phyloP scores from a whole-genome alignment of 2,797 vertebrate species.

The Coreius guichenoti region DNA sequence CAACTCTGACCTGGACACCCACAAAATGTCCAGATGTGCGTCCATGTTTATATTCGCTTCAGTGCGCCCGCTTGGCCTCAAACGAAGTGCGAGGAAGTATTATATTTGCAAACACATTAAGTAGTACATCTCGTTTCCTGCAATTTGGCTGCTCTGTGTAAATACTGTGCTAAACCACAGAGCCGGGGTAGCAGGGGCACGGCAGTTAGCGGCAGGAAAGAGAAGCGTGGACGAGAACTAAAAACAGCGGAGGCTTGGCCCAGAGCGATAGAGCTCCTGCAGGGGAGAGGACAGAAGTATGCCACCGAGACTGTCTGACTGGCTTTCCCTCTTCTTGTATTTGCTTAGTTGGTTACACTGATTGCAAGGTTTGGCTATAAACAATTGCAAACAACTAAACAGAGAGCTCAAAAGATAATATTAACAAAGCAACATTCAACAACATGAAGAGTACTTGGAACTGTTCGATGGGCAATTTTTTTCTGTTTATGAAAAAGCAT shows the following conservation, averaged over 20 bases:
- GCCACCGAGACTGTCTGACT: conserved; percentile 73
- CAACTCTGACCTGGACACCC: conserved; percentile 74
- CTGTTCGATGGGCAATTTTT: neutral
- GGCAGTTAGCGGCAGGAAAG: conserved; percentile 50
- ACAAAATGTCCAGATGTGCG: conserved; percentile 73
- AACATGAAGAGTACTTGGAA: conserved; percentile 39
- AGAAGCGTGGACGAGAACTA: conserved; percentile 53
- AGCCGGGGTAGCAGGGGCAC: conserved; percentile 28
- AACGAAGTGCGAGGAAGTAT: conserved; percentile 77
- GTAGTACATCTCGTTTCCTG: conserved; percentile 79
- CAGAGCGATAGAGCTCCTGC: conserved; percentile 63
- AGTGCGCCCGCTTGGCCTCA: conserved; percentile 66
- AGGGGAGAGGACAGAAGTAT: conserved; percentile 59
- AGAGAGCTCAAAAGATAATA: conserved; percentile 57
- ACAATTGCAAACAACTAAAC: conserved; percentile 49
- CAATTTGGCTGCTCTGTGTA: conserved; percentile 74
- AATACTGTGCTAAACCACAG: conserved; percentile 70
- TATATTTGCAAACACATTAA: conserved; percentile 80
- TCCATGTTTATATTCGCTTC: conserved; percentile 72
- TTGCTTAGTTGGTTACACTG: conserved; percentile 66
- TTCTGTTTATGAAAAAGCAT: conserved; percentile 2
- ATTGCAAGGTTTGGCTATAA: conserved; percentile 68
- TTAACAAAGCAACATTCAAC: conserved; percentile 30
- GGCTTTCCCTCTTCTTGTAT: conserved; percentile 69
- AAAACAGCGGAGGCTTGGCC: conserved; percentile 68